Conservation (phyloP, 2,888 invertebrate genomes). For the Nymphalis polychloros region DNA sequence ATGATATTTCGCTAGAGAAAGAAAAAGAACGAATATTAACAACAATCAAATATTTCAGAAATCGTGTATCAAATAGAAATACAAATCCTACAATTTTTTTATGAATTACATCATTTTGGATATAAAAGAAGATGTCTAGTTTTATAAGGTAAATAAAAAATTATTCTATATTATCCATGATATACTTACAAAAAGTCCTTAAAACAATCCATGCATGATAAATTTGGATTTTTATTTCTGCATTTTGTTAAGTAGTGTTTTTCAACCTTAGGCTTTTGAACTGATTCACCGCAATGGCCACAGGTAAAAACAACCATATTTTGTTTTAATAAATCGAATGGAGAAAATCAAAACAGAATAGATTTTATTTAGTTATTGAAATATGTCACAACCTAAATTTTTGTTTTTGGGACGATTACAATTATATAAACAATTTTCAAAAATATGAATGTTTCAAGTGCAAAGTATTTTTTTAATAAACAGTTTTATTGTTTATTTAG, state of each 20-base stretch:
- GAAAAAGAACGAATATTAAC: too few species aligned
- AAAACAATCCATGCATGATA: conserved; percentile 96
- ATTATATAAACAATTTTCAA: background rate
- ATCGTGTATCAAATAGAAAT: too few species aligned
- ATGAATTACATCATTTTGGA: too few species aligned
- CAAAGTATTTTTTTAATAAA: background rate
- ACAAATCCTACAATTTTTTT: too few species aligned
- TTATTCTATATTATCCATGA: background rate
- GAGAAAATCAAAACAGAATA: background rate
- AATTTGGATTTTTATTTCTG: conserved; percentile 83
- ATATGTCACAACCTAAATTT: conserved; percentile 5
- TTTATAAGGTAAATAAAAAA: background rate
- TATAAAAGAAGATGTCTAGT: too few species aligned
- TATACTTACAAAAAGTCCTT: conserved; percentile 90
- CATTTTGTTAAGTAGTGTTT: conserved; percentile 91
- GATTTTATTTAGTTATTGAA: conserved; percentile 2
- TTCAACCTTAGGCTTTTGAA: conserved; percentile 95
- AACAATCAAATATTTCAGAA: too few species aligned
- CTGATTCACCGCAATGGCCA: conserved; percentile 93
- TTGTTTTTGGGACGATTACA: conserved; percentile 4
- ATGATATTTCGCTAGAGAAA: too few species aligned
- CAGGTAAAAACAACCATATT: conserved; percentile 97
- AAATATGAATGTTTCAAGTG: too few species aligned
- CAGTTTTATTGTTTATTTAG: background rate
- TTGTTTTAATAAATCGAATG: conserved; percentile 9